A percentile compares a stretch with the other conserved stretches of the same genome.
Evolutionary conservation across 2,113 vertebrate genomes (phyloP).

Genomic region (Ornithorhynchus anatinus): DNA sequence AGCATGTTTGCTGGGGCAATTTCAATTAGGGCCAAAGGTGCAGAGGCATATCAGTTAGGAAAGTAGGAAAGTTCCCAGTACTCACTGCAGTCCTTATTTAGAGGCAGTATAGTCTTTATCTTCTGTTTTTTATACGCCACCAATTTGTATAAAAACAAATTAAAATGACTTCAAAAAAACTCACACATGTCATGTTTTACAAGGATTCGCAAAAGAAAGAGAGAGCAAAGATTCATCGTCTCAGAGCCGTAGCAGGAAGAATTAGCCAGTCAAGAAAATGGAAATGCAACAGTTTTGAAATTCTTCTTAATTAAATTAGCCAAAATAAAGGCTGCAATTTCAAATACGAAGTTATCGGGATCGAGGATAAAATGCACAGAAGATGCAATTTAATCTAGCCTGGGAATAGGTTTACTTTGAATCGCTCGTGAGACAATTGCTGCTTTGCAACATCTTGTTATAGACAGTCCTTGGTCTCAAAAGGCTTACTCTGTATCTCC

Average conservation of each 20-base stretch:
- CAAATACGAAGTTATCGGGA: slow-evolving; percentile 43
- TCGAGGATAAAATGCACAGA: slow-evolving; percentile 45
- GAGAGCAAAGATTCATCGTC: slow-evolving; percentile 22
- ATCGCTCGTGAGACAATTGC: slow-evolving; percentile 52
- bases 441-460: not conserved
- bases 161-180: slow-evolving; percentile 31
- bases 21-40: slow-evolving; percentile 47
- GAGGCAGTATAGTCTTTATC: not conserved
- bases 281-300: slow-evolving; percentile 41
- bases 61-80: slow-evolving; percentile 39
- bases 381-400: slow-evolving; percentile 43
- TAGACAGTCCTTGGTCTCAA: slow-evolving; percentile 15
- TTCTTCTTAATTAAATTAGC: slow-evolving; percentile 53
- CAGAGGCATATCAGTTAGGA: slow-evolving; percentile 7
- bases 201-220: slow-evolving; percentile 44
- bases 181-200: slow-evolving; percentile 15
- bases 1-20: slow-evolving; percentile 28
- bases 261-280: slow-evolving; percentile 37
- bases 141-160: slow-evolving; percentile 33
- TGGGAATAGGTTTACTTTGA: slow-evolving; percentile 40
- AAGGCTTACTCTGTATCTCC: slow-evolving; percentile 45
- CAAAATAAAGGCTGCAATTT: slow-evolving; percentile 51
- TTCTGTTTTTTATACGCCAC: too few species aligned
- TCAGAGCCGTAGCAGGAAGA: slow-evolving; percentile 54
- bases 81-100: slow-evolving; percentile 18